Conservation (phyloP, 2,888 invertebrate genomes). For the Agriopis aurantiaria region DNA sequence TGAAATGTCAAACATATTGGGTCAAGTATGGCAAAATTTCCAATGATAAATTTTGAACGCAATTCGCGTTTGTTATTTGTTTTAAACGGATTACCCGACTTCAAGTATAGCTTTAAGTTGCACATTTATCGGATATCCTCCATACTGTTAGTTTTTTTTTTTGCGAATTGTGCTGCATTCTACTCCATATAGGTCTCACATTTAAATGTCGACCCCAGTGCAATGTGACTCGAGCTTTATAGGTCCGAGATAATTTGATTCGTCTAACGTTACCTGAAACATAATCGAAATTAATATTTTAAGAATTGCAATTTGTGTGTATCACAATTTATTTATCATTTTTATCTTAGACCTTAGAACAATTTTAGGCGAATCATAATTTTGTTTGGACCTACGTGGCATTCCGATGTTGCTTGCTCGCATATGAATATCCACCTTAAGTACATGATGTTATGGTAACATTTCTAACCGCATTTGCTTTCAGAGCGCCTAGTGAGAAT, state of each 20-base stretch:
- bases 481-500: neutral
- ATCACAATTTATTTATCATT: constrained; percentile 16
- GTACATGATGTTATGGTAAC: neutral
- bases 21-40: neutral
- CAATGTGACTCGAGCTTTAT: constrained; percentile 5
- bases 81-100: neutral
- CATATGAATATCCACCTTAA: neutral
- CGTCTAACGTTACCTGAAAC: neutral
- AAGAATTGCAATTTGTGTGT: neutral
- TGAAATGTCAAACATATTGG: neutral
- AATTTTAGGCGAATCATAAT: constrained; percentile 3
- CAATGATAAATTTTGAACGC: neutral
- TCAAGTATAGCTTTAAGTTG: too few relatives aligned
- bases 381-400: constrained; percentile 3
- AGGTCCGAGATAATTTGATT: constrained; percentile 17
- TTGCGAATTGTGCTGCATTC: too few relatives aligned
- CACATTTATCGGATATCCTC: too few relatives aligned
- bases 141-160: too few relatives aligned
- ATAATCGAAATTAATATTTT: neutral
- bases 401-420: neutral
- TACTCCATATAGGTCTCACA: too few relatives aligned
- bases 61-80: neutral
- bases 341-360: constrained; percentile 12
- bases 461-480: neutral
- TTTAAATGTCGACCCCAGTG: neutral